Base-by-base conservation (phyloP, 2,797 vertebrate genomes). In the Sebastiscus albofasciatus region DNA sequence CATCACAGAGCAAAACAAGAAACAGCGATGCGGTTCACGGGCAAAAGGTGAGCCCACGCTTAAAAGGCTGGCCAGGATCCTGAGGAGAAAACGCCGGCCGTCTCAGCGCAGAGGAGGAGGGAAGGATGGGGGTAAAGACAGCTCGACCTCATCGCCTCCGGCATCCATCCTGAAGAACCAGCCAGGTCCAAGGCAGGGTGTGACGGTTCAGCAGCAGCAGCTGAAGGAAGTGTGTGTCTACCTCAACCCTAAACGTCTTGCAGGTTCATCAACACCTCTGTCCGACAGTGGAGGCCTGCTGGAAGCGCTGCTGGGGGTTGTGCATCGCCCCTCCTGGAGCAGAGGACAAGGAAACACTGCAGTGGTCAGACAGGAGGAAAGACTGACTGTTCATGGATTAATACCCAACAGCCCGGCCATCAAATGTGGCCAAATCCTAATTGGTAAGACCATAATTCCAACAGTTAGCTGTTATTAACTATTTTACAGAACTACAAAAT, bases 91-190 rank as follows among this genome's bases (percentile, higher is more conserved):
- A 80, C 95, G 83, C 0, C 89, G 94, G 31, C 85, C 96, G 0
- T 95, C 96, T 27, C 96, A 95, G 75, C 88, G 89, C 74, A 83
- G 87, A 80, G 89, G 81, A 49, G 76, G 1, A 90, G 96, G 77
- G 1, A 89, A 81, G 14, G 86, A 89, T 26, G 91, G 81, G 26
- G 84, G 89, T 18, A 92, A 91, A 77, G 92, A 42, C 3, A 61
- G 64, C 6, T 84, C 88, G 4, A 75, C 75, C 6, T 79, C 80
- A 7, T 75, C 80, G 0, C 95, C 87, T 16, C 98, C 97, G 1
- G 92, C 97, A 2, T 99, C 98, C 82, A 99, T 99, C 75, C 24
- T 99, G 85, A 99, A 99, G 89, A 97, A 96, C 80, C 97, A 97
- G 24, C 88, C 94, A 0, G 80, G 90, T 27, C 96, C 95, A 74